Base-by-base conservation (phyloP, 2,113 vertebrate species). In the Microcebus murinus region DNA sequence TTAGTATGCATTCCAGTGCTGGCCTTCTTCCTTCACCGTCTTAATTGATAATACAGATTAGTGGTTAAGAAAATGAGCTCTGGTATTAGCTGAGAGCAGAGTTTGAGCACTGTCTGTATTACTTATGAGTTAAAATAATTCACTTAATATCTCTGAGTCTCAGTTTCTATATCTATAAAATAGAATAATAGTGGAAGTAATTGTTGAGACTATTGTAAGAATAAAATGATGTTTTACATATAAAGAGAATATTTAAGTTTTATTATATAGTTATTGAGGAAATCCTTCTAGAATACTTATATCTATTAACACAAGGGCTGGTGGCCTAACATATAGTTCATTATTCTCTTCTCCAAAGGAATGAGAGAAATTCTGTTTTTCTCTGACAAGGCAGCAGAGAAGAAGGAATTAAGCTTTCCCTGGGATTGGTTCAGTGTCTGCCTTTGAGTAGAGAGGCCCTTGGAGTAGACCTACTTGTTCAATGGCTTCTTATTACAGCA, bases 191-290 rank as follows among this genome's bases (percentile, higher is more conserved):
- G 20, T 89, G 18, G 29, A 45, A 83, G 55, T 76, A 63, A 45
- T 27, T 57, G 3, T 84, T 83, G 23, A 11, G 6, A 36, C 90
- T 90, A 71, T 15, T 63, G 6, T 63, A 73, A 87, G 34, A 25
- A 73, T 92, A 17, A 74, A 92, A 83, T 34, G 15, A 83, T 18
- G 18, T 14, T 79, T 48, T 71, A 31, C 4, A 70, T 57, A 6
- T 57, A 76, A 83, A 50, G 23, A 71, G 12, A 90, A 50, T 93
- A 82, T 92, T 45, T 77, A 95, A 10, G 27, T 68, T 96, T 65
- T 83, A 59, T 79, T 86, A 59, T 86, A 59, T 39, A 52, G 55
- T 74, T 84, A 59, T 36, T 36, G 25, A 81, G 20, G 65, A 7
- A 89, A 74, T 8, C 8, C 10, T 84, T 77, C 7, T 71, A 77